These are phyloP conservation scores for Psammodynastes pulverulentus DNA, from an alignment of 2,113 vertebrate genomes.

Conservation along the genomic window DNA sequence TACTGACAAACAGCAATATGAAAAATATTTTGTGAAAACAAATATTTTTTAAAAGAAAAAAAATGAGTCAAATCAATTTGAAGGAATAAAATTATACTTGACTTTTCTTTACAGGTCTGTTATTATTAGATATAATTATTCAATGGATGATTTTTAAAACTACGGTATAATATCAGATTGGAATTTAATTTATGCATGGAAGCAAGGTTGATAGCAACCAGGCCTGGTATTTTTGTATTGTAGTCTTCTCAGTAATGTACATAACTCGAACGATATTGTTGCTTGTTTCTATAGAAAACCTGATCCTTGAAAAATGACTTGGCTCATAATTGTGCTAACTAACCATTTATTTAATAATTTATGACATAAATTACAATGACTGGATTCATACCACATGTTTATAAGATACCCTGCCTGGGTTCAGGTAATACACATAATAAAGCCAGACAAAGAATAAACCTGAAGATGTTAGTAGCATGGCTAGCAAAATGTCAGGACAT, in stretches of 20 bases:
- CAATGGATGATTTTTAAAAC: background rate
- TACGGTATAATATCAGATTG: conserved; percentile 15
- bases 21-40: background rate
- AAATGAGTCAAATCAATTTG: background rate
- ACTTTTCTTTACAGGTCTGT: background rate
- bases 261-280: conserved; percentile 25
- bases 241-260: conserved; percentile 43
- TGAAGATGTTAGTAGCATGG: background rate
- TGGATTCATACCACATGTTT: background rate
- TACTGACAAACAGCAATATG: background rate
- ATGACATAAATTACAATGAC: background rate
- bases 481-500: background rate
- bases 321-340: background rate
- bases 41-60: background rate
- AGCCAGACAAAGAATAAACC: background rate
- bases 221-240: conserved; percentile 45
- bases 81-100: conserved; percentile 31
- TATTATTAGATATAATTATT: background rate
- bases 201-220: conserved; percentile 33
- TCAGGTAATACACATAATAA: background rate
- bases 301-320: background rate
- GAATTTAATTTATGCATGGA: conserved; percentile 41
- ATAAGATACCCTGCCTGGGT: background rate
- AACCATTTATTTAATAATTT: background rate
- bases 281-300: conserved; percentile 42